Evolutionary conservation across 2,113 vertebrate species (phyloP).

Genomic region (Talpa occidentalis): DNA sequence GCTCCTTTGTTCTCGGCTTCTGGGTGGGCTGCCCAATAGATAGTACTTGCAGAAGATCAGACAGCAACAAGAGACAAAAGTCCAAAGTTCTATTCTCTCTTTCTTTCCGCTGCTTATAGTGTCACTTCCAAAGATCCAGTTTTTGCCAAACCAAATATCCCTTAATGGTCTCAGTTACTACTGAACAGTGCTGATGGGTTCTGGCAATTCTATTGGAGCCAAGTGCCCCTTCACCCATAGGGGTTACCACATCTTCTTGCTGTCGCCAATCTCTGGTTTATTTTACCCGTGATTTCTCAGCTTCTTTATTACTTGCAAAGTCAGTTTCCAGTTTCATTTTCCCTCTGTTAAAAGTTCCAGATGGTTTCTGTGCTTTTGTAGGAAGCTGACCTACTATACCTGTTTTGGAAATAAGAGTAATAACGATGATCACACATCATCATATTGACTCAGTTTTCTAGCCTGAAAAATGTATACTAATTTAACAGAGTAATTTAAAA

Average conservation of each 20-base stretch:
- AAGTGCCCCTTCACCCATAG: not conserved
- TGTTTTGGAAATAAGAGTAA: not conserved
- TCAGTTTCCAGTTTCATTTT: slow-evolving; percentile 12
- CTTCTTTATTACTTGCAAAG: not conserved
- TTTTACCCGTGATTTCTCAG: slow-evolving; percentile 27
- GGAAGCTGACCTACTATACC: not conserved
- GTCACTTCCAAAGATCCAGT: not conserved
- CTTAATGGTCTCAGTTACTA: not conserved
- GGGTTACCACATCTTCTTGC: not conserved
- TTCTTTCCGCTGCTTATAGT: not conserved
- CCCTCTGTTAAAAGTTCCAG: slow-evolving; percentile 14
- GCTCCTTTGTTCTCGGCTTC: slow-evolving; percentile 4
- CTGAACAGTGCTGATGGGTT: not conserved
- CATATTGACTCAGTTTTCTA: not conserved
- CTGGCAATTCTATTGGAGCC: not conserved
- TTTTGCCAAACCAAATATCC: not conserved
- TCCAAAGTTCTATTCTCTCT: not conserved
- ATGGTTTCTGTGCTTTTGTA: slow-evolving; percentile 10
- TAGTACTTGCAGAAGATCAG: not conserved
- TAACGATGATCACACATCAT: not conserved
- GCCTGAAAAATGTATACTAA: not conserved
- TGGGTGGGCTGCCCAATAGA: not conserved
- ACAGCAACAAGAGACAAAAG: not conserved
- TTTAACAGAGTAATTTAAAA: too few species aligned
- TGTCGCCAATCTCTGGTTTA: not conserved